These are phyloP conservation scores for Hypselothyrea guttata DNA, from an alignment of 2,888 invertebrate species.

Conservation along the genomic window DNA sequence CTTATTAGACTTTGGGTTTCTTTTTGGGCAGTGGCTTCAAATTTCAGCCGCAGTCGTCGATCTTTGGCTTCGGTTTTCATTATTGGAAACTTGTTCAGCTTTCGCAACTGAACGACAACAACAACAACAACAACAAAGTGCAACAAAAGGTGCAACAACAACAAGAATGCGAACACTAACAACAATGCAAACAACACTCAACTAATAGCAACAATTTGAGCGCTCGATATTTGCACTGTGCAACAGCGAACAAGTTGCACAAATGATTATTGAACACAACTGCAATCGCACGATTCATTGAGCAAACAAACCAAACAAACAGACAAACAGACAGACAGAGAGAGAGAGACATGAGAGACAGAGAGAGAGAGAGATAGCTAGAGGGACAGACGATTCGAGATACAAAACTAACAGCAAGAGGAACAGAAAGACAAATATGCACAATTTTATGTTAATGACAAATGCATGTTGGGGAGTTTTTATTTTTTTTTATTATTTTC, in stretches of 20 bases:
- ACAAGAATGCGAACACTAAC: conserved; percentile 9
- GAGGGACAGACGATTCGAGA: not conserved
- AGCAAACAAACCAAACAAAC: conserved; percentile 27
- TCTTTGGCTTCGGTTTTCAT: conserved; percentile 17
- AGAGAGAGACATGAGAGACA: not conserved
- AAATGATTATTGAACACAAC: conserved; percentile 56
- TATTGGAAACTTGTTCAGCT: not conserved
- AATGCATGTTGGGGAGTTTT: conserved; percentile 66
- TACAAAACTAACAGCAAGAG: not conserved
- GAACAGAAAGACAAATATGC: not conserved
- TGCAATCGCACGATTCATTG: conserved; percentile 61
- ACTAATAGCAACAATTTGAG: conserved; percentile 13
- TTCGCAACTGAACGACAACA: conserved; percentile 4
- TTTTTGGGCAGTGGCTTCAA: conserved; percentile 42
- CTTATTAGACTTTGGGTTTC: conserved; percentile 57
- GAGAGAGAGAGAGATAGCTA: not conserved
- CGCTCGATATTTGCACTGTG: conserved; percentile 59
- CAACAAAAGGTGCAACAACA: conserved; percentile 20
- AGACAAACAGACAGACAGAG: not conserved
- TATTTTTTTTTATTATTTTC: too few relatives aligned
- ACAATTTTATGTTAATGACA: conserved; percentile 62
- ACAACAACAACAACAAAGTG: conserved; percentile 1
- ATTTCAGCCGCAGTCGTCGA: conserved; percentile 35
- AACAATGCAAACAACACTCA: conserved; percentile 8
- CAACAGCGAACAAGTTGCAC: conserved; percentile 59